Evolutionary conservation across 2,113 vertebrate species (phyloP).

Genomic region (Oncorhynchus tshawytscha): DNA sequence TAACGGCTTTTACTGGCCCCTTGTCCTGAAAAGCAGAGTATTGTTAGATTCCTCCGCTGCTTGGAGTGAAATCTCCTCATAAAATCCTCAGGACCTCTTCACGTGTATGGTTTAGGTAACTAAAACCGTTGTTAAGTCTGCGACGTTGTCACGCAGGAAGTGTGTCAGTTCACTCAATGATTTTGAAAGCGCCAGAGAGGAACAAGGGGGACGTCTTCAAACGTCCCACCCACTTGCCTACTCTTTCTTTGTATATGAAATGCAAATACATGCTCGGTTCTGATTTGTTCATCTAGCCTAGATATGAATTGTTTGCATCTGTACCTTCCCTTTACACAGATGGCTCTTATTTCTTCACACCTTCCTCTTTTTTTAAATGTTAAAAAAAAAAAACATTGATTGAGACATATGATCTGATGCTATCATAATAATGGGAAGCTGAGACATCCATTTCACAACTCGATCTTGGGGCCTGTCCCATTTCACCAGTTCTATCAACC

Average conservation of each 20-base stretch:
- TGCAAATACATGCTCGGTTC: background rate
- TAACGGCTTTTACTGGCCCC: background rate
- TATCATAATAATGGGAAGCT: background rate
- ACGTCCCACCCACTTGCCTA: background rate
- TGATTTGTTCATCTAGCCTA: no score
- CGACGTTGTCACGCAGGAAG: constrained; percentile 9
- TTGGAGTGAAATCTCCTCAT: background rate
- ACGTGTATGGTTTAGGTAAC: background rate
- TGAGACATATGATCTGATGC: background rate
- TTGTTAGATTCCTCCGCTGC: background rate
- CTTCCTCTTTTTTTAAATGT: no score
- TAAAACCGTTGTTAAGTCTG: background rate
- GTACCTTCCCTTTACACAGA: no score
- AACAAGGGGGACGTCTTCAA: background rate
- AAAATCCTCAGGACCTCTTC: no score
- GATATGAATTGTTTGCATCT: background rate
- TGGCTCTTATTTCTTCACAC: background rate
- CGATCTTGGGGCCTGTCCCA: background rate
- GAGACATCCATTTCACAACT: background rate
- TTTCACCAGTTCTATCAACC: background rate
- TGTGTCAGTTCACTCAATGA: constrained; percentile 18
- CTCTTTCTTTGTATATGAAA: background rate
- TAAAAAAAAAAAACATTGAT: no score
- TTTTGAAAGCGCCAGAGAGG: constrained; percentile 9
- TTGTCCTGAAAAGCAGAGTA: background rate